Percentiles rank a stretch among this genome's conserved stretches.
phyloP scores from a whole-genome alignment of 2,113 vertebrate species.

The Anoplopoma fimbria region DNA sequence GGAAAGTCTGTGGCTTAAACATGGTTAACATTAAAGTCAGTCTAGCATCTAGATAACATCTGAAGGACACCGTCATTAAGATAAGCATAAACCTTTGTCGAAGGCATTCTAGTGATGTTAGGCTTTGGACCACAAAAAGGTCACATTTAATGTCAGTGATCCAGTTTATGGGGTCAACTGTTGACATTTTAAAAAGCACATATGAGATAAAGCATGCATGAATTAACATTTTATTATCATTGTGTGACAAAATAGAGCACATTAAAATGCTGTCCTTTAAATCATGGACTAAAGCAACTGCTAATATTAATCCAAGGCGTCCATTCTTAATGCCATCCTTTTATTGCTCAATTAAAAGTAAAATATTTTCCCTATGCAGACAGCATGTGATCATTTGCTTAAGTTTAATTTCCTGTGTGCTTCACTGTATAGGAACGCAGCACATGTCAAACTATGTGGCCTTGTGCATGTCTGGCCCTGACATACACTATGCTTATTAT shows the following conservation, averaged over 20 bases:
- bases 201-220: conserved; percentile 50
- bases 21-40: not conserved
- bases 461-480: conserved; percentile 39
- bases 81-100: conserved; percentile 30
- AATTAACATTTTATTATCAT: conserved; percentile 43
- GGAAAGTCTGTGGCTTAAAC: not conserved
- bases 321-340: not conserved
- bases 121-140: conserved; percentile 44
- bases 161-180: conserved; percentile 55
- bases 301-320: not conserved
- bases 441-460: conserved; percentile 28
- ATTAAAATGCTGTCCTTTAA: conserved; percentile 11
- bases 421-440: conserved; percentile 1
- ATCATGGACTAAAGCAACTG: not conserved
- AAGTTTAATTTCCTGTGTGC: conserved; percentile 6
- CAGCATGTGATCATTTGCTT: conserved; percentile 13
- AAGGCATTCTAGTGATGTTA: not conserved
- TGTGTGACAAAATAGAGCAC: not conserved
- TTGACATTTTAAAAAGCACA: conserved; percentile 55
- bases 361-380: not conserved
- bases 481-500: conserved; percentile 71
- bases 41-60: conserved; percentile 7
- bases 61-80: conserved; percentile 5
- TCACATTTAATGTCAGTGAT: conserved; percentile 53
- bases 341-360: conserved; percentile 21